These are phyloP conservation scores for Mirounga angustirostris DNA, from an alignment of 2,113 vertebrate genomes.

Conservation along the genomic window DNA sequence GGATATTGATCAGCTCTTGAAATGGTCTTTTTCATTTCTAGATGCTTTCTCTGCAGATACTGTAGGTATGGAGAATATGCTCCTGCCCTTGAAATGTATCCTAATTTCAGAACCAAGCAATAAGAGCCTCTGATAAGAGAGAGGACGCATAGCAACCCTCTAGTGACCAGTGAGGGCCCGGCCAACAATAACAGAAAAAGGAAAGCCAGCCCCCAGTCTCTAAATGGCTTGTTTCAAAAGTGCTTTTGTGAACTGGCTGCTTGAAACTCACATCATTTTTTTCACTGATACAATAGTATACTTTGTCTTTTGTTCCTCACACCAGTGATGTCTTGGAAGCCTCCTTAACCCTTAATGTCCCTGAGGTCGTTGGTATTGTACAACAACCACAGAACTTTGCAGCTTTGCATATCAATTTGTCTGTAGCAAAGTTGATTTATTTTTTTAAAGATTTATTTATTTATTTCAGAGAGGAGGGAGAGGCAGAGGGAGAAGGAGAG, in stretches of 20 bases:
- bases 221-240: background rate
- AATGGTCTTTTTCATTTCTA: constrained; percentile 59
- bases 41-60: background rate
- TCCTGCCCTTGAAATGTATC: constrained; percentile 32
- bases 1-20: constrained; percentile 63
- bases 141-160: background rate
- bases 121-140: background rate
- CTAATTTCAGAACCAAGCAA: background rate
- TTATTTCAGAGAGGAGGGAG: background rate
- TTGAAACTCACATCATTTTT: background rate
- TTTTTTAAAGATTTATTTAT: background rate
- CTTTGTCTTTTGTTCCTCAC: background rate
- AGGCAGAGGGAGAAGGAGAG: background rate
- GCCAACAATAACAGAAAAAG: background rate
- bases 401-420: background rate
- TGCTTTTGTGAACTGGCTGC: background rate
- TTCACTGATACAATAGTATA: background rate
- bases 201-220: background rate
- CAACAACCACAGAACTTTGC: background rate
- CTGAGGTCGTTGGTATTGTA: background rate
- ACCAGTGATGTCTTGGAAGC: background rate
- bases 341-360: background rate
- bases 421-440: background rate
- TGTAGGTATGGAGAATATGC: background rate
- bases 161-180: background rate